phyloP scores from a whole-genome alignment of 2,888 invertebrate species.

The Sturmia bella region DNA sequence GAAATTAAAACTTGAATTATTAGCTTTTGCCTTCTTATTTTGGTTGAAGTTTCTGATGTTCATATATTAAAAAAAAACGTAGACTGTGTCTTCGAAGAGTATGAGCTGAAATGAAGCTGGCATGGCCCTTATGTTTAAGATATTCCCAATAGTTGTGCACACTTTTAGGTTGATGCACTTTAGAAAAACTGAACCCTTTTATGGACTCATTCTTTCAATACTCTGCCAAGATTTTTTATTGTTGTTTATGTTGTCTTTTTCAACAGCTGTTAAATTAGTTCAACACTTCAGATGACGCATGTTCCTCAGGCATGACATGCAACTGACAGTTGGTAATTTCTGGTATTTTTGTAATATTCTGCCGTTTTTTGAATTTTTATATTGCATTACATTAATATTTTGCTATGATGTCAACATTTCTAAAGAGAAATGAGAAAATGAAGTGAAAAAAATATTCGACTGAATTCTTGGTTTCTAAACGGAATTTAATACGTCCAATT shows the following conservation, averaged over 20 bases:
- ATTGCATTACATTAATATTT: conserved; percentile 69
- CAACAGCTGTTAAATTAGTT: conserved; percentile 82
- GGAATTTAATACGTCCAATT: conserved; percentile 10
- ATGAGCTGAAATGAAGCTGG: too few relatives aligned
- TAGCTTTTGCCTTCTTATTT: too few relatives aligned
- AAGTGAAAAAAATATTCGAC: conserved; percentile 9
- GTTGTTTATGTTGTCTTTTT: conserved; percentile 72
- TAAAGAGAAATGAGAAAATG: conserved; percentile 27
- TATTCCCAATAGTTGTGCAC: too few relatives aligned
- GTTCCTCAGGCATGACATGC: conserved; percentile 80
- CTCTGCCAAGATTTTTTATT: conserved; percentile 53
- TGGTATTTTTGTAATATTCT: conserved; percentile 79
- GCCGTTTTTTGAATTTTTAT: conserved; percentile 23
- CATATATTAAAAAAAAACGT: too few relatives aligned
- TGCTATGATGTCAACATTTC: conserved; percentile 63
- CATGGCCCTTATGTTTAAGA: too few relatives aligned
- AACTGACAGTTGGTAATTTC: conserved; percentile 81
- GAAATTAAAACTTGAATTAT: too few relatives aligned
- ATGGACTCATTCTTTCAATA: conserved; percentile 23
- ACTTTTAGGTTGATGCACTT: too few relatives aligned
- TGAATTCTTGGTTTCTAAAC: conserved; percentile 1
- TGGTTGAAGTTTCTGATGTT: too few relatives aligned
- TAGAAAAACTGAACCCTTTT: neutral
- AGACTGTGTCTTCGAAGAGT: too few relatives aligned
- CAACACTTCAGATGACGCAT: conserved; percentile 81